Evolutionary conservation across 1,140 invertebrate species (phyloP).

Genomic region (Arion vulgaris): DNA sequence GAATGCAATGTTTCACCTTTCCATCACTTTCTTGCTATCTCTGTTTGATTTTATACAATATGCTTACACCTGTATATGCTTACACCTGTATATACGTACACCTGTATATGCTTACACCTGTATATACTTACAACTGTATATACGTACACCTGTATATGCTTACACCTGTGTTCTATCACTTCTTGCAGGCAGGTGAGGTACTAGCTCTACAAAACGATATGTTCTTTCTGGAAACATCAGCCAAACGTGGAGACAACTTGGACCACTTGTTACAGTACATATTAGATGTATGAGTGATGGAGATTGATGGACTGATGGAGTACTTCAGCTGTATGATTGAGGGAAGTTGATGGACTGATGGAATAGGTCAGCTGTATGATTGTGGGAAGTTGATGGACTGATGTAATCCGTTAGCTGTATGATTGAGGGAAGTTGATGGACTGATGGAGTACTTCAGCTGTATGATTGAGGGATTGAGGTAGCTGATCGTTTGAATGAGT

Average conservation of each 20-base stretch:
- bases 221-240: neutral
- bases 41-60: too few relatives aligned
- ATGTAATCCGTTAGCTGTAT: neutral
- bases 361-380: neutral
- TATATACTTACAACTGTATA: too few relatives aligned
- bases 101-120: too few relatives aligned
- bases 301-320: neutral
- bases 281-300: neutral
- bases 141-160: too few relatives aligned
- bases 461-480: too few relatives aligned
- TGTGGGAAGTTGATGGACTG: neutral
- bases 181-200: neutral
- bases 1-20: too few relatives aligned
- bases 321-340: constrained; percentile 8
- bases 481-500: too few relatives aligned
- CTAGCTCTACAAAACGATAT: neutral
- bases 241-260: neutral
- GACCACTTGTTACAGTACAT: neutral
- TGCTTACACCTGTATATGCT: too few relatives aligned
- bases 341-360: neutral
- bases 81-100: too few relatives aligned
- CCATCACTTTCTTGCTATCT: too few relatives aligned
- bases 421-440: neutral
- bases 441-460: neutral
- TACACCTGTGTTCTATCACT: neutral